Evolutionary conservation across 2,113 vertebrate species (phyloP).

Genomic region (Arenaria interpres): DNA sequence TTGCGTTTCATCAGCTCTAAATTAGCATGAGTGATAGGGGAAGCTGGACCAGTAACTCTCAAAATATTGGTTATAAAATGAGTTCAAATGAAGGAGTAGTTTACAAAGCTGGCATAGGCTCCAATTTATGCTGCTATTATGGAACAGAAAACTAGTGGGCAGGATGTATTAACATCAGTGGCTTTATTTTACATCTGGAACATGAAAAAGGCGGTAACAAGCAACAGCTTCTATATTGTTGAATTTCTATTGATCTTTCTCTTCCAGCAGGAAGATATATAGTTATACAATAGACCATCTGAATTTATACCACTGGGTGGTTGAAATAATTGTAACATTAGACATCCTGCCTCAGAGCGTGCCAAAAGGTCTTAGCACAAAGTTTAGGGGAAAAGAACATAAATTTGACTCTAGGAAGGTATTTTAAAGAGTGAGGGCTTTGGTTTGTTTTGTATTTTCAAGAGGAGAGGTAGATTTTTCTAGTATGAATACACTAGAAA

Average conservation of each 20-base stretch:
- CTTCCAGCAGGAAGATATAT: not conserved
- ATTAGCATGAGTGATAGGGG: not conserved
- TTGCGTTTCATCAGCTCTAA: not conserved
- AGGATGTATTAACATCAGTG: not conserved
- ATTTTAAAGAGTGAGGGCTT: not conserved
- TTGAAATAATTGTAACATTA: not conserved
- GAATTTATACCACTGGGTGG: not conserved
- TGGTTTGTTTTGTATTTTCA: not conserved
- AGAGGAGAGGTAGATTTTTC: not conserved
- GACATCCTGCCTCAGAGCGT: not conserved
- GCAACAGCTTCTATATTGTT: not conserved
- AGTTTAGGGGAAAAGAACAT: not conserved
- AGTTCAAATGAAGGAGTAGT: not conserved
- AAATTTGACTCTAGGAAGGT: not conserved
- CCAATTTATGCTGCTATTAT: not conserved
- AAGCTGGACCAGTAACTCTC: not conserved
- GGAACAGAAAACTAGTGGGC: not conserved
- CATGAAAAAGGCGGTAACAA: not conserved
- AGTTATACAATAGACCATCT: not conserved
- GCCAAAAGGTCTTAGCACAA: not conserved
- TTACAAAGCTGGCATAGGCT: not conserved
- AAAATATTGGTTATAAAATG: not conserved
- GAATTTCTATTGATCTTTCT: not conserved
- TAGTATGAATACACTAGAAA: not conserved
- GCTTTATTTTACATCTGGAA: not conserved